Evolutionary conservation across 2,113 vertebrate species (phyloP), one percentile per base, ranked within the genome.

Genomic region (Aegithalos caudatus): DNA sequence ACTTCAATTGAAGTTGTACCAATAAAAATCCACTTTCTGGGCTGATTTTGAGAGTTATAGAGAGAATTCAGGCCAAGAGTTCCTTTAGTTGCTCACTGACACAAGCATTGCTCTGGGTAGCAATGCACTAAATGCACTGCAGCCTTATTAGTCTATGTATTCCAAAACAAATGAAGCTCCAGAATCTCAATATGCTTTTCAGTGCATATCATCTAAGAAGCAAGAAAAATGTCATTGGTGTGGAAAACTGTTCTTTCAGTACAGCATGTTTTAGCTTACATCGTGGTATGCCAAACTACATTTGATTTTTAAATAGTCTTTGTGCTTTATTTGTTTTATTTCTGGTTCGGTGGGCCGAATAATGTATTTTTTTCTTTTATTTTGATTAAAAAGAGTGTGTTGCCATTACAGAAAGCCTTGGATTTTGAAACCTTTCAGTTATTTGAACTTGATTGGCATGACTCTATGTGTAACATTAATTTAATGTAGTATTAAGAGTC

Each of bases 241-340:
- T 96, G 53, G 85, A 96, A 95, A 91, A 91, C 60, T 84, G 62
- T 77, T 47, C 28, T 80, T 88, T 88, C 50, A 73, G 74, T 88
- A 53, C 44, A 76, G 16, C 35, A 5, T 51, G 16, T 37, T 81
- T 96, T 84, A 82, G 66, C 90, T 91, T 94, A 62, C 24, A 62
- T 96, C 6, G 21, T 44, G 35, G 10, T 31, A 58, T 20, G 29
- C 24, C 66, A n/a, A 45, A 48, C 42, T 25, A 74, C 10, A 82
- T 37, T 53, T 51, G 24, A 64, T 31, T 87, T 53, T 61, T 48
- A 84, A 79, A 81, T 29, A 27, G 11, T 70, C 28, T 80, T 92
- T 8, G 3, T 57, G 25, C n/a, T 71, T 83, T 66, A 27, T 79
- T 78, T 81, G n/a, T 45, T 58, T 84, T 80, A 64, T 69, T 90